Conservation (phyloP, 2,888 invertebrate genomes). For the Mimas tiliae region DNA sequence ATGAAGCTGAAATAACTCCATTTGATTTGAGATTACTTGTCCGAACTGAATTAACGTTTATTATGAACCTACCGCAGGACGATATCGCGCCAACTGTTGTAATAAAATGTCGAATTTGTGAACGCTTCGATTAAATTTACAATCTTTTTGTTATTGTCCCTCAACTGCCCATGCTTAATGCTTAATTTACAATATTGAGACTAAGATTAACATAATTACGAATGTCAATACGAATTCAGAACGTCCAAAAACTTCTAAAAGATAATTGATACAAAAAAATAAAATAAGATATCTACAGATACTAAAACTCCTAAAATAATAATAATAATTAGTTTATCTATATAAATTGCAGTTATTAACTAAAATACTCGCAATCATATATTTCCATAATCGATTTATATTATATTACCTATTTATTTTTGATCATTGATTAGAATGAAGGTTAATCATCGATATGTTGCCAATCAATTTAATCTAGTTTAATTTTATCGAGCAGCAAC, state of each 20-base stretch:
- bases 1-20: slow-evolving; percentile 33
- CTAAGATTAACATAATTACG: neutral
- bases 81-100: neutral
- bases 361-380: neutral
- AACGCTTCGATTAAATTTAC: neutral
- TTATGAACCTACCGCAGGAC: slow-evolving; percentile 25
- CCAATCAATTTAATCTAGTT: neutral
- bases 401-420: neutral
- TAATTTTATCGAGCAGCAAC: neutral
- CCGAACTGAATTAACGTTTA: slow-evolving; percentile 34
- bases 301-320: no score
- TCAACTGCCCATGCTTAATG: neutral
- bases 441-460: neutral
- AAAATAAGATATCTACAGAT: no score
- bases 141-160: neutral
- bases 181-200: neutral
- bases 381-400: neutral
- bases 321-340: no score
- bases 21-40: slow-evolving; percentile 35
- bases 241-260: no score
- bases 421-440: neutral
- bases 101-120: slow-evolving; percentile 4
- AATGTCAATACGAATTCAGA: neutral
- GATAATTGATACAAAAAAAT: no score
- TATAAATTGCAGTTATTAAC: no score